Percentiles rank a stretch among this genome's conserved stretches.
Evolutionary conservation across 2,797 vertebrate genomes (phyloP).

Genomic region (Sebastiscus tertius): DNA sequence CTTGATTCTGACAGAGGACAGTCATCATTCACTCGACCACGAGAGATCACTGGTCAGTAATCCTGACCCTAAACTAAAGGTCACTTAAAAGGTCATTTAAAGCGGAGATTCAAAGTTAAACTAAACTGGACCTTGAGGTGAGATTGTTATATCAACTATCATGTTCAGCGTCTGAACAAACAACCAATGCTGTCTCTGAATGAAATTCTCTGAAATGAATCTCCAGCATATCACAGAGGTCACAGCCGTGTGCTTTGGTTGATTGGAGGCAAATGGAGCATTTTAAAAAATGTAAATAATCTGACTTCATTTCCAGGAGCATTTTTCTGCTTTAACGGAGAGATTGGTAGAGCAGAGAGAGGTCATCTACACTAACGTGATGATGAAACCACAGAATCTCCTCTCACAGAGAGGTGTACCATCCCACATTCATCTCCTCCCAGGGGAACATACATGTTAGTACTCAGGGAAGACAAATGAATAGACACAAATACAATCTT

Average conservation of each 20-base stretch:
- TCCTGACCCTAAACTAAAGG: no score
- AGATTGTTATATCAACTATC: no score
- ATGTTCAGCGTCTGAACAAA: neutral
- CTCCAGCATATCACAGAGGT: constrained; percentile 1
- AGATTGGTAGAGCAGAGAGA: neutral
- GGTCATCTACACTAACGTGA: neutral
- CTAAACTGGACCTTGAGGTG: no score
- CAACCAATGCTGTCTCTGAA: neutral
- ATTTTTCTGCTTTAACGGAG: neutral
- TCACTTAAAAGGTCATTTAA: no score
- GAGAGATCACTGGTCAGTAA: no score
- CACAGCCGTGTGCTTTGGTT: neutral
- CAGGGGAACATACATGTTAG: neutral
- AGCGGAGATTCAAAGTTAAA: no score
- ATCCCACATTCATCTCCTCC: neutral
- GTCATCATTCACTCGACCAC: no score
- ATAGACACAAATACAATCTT: neutral
- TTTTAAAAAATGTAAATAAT: constrained; percentile 22
- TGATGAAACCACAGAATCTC: neutral
- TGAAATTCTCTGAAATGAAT: neutral
- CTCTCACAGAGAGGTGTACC: neutral
- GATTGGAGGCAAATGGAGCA: constrained; percentile 9
- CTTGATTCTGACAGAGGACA: no score
- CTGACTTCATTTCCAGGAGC: neutral
- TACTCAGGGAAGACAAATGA: neutral